phyloP scores from a whole-genome alignment of 2,113 vertebrate genomes.

The Hippocampus abdominalis region DNA sequence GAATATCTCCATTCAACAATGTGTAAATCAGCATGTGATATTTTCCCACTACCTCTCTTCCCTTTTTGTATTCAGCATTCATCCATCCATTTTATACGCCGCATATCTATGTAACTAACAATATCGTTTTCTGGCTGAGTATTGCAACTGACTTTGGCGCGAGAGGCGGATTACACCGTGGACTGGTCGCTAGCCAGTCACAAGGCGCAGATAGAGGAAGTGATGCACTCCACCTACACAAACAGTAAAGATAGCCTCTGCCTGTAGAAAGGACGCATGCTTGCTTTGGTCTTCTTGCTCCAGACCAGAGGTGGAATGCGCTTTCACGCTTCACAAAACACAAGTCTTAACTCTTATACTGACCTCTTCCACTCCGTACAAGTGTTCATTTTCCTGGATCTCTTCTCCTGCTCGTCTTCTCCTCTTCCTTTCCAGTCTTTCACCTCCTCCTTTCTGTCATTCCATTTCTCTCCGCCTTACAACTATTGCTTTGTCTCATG shows the following conservation, averaged over 20 bases:
- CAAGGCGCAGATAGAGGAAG: background rate
- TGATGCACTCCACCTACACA: slow-evolving; percentile 8
- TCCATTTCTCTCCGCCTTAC: slow-evolving; percentile 9
- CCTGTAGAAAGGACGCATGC: slow-evolving; percentile 15
- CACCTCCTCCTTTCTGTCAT: background rate
- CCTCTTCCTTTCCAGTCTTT: slow-evolving; percentile 6
- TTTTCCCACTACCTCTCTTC: no score
- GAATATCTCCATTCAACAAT: no score
- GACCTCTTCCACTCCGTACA: slow-evolving; percentile 44
- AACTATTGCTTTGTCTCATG: background rate
- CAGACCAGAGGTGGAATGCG: slow-evolving; percentile 62
- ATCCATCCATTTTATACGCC: no score
- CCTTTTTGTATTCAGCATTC: no score
- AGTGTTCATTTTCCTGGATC: slow-evolving; percentile 32
- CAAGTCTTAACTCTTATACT: slow-evolving; percentile 40
- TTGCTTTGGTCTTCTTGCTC: slow-evolving; percentile 15
- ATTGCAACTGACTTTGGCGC: no score
- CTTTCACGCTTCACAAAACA: slow-evolving; percentile 53
- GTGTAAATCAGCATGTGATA: no score
- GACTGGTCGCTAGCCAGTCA: no score
- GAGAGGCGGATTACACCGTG: no score
- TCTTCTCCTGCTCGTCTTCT: slow-evolving; percentile 9
- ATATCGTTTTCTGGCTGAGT: no score
- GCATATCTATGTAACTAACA: no score
- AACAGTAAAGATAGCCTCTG: slow-evolving; percentile 22